Base-by-base conservation (phyloP, 2,888 invertebrate genomes). In the Sycophila texana region DNA sequence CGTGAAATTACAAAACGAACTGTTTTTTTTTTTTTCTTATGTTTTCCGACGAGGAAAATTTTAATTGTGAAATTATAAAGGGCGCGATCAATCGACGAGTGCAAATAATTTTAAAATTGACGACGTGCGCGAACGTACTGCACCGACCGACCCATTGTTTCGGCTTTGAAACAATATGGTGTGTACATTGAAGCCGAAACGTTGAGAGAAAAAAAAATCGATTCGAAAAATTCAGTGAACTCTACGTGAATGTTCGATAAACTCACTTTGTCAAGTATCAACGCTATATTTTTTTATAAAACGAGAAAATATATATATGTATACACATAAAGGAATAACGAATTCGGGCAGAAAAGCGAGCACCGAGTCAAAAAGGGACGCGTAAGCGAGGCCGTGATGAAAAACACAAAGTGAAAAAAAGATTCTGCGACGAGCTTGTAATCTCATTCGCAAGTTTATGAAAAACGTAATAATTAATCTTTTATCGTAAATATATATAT, bases 261-360 rank as follows among this genome's bases (percentile, higher is more conserved):
- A 79, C 55, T 70, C 77, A 81, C 76, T 66, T 74, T 79, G 78
- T 81, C 70, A 76, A 78, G 81, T 70, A 76, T 61, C 63, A 67
- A 75, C 26, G 61, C 61, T 74, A 77, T 81, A 81, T 79, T 76
- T 81, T 79, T 81, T 74, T 26, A 26, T 26, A 26, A 26, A 26
- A 26, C 26, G 2, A 26, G 3, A 26, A 26, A 26, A 26, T n/a
- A n/a, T n/a, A 26, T 26, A 26, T 26, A 26, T 26, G 75, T 76
- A 78, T 70, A 51, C n/a, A 39, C 39, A 18, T 16, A 22, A 63
- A 49, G 55, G 63, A 77, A 67, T 4, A 1, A 39, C 39, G 39
- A 39, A 39, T 39, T 39, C 39, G 39, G 57, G 58, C 13, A 65
- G 60, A 20, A 57, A 57, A 66, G 57, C 39, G 20, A 30, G 22